Percentiles rank a stretch among this genome's conserved stretches.
Evolutionary conservation across 2,797 vertebrate species (phyloP).

Genomic region (Peromyscus eremicus): DNA sequence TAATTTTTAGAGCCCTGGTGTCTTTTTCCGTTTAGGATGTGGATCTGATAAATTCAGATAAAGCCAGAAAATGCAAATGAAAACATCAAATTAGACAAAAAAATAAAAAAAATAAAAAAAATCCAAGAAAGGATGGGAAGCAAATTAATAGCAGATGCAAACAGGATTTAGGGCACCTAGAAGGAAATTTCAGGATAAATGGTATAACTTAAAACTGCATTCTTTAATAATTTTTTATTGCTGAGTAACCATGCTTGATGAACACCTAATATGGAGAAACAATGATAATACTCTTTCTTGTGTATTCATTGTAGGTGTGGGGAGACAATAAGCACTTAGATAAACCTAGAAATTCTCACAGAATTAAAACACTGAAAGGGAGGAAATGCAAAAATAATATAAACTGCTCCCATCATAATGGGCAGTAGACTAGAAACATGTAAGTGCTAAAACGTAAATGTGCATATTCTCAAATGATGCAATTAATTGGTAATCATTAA

Average conservation of each 20-base stretch:
- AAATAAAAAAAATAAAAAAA: neutral
- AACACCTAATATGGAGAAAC: neutral
- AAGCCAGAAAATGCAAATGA: neutral
- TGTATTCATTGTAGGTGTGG: neutral
- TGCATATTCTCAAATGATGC: neutral
- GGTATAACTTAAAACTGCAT: neutral
- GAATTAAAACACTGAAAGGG: neutral
- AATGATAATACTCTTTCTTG: neutral
- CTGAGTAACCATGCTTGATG: neutral
- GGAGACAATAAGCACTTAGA: neutral
- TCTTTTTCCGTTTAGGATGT: neutral
- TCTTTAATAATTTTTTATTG: neutral
- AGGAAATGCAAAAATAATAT: neutral
- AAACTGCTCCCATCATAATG: neutral
- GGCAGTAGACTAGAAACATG: neutral
- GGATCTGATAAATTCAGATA: neutral
- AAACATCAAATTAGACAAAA: neutral
- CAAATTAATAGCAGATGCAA: neutral
- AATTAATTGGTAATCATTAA: constrained; percentile 1
- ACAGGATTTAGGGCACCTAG: neutral
- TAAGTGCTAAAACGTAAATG: neutral
- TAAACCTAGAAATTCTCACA: neutral
- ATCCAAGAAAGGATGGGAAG: neutral
- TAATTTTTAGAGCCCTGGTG: neutral
- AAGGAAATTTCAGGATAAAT: neutral